Evolutionary conservation across 2,888 invertebrate genomes (phyloP), one percentile per base, ranked within the genome.

Genomic region (Pyrocoelia pectoralis): DNA sequence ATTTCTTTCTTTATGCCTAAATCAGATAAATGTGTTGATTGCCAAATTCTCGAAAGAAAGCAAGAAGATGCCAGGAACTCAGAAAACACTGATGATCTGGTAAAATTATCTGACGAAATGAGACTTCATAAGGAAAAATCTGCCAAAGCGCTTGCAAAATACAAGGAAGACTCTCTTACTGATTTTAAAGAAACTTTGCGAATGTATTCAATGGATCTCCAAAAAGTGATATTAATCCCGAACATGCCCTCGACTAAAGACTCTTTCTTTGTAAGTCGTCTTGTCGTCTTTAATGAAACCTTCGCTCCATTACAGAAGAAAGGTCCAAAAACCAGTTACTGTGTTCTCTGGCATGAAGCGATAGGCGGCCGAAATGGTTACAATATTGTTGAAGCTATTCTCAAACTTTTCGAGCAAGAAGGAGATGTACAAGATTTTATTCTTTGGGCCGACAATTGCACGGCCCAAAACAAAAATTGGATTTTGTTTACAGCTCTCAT

Each of bases 331-430:
- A 59, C 46, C 24, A 62, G 55, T 49, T 59, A 58, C 33, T 60
- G 61, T 63, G 56, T 54, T 38, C 2, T 66, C 8, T 69, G 67
- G 66, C 65, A 69, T 48, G 67, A 69, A 56, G 67, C 66, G 13
- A 1, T 63, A 56, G 38, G 2, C 15, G 57, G 57, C 2, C 52
- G 58, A 6, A 54, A 57, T 29, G 61, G 54, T 15, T 41, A 66
- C 12, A 41, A 49, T 48, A 46, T 69, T 52, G 57, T 58, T 14
- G 62, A 67, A 51, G 49, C 67, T 9, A 60, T 68, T 33, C 19
- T 67, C 6, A 50, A 10, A 8, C 10, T 28, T 24, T 28, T 50
- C 24, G 50, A 28, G 17, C 14, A 48, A 28, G 46, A 46, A n/a
- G 28, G 13, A 49, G 38, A 48, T 56, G 14, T 50, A 15, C 8